Conservation (phyloP, 2,888 invertebrate species). For the Leptopilina drosophilae region DNA sequence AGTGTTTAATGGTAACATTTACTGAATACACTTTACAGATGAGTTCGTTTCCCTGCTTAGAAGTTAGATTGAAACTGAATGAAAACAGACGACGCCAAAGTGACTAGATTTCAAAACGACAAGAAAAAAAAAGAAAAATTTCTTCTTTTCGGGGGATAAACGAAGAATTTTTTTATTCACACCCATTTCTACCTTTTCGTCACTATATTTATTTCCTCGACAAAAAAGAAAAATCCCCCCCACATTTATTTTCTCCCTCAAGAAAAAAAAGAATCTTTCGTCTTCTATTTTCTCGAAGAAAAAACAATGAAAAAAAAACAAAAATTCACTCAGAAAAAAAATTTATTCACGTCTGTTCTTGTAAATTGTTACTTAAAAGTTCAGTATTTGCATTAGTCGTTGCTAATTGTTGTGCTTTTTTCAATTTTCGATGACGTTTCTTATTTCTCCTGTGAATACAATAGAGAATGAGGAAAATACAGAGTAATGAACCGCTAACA, state of each 20-base stretch:
- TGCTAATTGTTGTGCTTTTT: constrained; percentile 65
- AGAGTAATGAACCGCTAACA: constrained; percentile 61
- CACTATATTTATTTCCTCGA: constrained; percentile 9
- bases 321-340: not conserved
- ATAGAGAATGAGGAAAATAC: constrained; percentile 64
- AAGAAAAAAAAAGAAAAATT: not conserved
- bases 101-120: constrained; percentile 30
- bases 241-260: too few relatives aligned
- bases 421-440: constrained; percentile 62
- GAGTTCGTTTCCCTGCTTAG: constrained; percentile 26
- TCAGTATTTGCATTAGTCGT: constrained; percentile 71
- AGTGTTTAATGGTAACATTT: constrained; percentile 33
- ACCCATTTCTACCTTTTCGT: not conserved
- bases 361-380: constrained; percentile 65
- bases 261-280: too few relatives aligned
- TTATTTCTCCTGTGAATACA: constrained; percentile 71
- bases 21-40: constrained; percentile 34
- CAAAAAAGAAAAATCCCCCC: too few relatives aligned
- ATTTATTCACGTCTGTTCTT: constrained; percentile 55
- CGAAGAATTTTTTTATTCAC: not conserved
- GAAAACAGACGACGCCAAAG: constrained; percentile 5
- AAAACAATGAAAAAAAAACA: too few relatives aligned
- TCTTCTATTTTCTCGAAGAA: too few relatives aligned
- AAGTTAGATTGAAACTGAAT: constrained; percentile 18
- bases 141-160: not conserved